Conservation (phyloP, 2,888 invertebrate genomes). For the Bombylius discolor region DNA sequence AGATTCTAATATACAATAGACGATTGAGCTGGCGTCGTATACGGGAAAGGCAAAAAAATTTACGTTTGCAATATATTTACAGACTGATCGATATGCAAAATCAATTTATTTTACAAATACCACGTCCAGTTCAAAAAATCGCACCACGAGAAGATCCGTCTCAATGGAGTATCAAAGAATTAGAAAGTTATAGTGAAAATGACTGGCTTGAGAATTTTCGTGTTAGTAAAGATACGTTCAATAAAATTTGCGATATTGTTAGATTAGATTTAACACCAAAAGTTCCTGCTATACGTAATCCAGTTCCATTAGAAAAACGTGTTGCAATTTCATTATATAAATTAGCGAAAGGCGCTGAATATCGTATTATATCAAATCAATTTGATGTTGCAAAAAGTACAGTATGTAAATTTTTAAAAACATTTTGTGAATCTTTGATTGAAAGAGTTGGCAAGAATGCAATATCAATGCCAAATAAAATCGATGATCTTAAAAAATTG, state of each 20-base stretch:
- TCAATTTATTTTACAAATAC: constrained; percentile 24
- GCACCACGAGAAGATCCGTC: constrained; percentile 6
- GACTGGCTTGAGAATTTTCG: constrained; percentile 28
- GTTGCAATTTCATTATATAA: constrained; percentile 28
- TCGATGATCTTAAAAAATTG: constrained; percentile 22
- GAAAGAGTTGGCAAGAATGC: constrained; percentile 20
- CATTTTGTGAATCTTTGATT: constrained; percentile 26
- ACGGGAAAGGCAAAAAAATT: constrained; percentile 18
- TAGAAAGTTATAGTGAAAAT: constrained; percentile 18
- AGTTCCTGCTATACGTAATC: constrained; percentile 14
- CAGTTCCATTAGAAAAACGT: constrained; percentile 24
- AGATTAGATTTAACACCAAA: constrained; percentile 16
- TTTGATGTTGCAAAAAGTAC: constrained; percentile 25
- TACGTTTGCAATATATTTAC: constrained; percentile 26
- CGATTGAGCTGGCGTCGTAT: constrained; percentile 23
- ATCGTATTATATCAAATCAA: constrained; percentile 23
- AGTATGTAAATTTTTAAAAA: constrained; percentile 26
- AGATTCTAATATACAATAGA: constrained; percentile 23
- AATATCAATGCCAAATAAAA: constrained; percentile 22
- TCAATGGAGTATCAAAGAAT: constrained; percentile 17
- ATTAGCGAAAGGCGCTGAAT: constrained; percentile 27
- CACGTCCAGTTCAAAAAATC: constrained; percentile 12
- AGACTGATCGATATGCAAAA: constrained; percentile 26
- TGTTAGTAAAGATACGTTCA: constrained; percentile 24
- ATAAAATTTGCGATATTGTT: constrained; percentile 23